These are phyloP conservation scores for Corythaeola cristata DNA, from an alignment of 2,113 vertebrate genomes.

Conservation along the genomic window DNA sequence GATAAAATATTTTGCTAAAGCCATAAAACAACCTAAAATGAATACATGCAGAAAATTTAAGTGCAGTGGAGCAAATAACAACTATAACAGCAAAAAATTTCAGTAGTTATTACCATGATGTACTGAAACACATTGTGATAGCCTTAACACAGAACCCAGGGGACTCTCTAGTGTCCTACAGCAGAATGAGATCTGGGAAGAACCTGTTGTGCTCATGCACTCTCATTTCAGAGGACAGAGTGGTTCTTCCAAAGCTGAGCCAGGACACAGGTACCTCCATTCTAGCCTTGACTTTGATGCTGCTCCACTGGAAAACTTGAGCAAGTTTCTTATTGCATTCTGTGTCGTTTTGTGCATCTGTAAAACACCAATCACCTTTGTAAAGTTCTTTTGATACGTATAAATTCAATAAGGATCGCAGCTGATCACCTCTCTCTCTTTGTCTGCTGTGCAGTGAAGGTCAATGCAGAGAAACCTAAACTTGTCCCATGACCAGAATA, in stretches of 20 bases:
- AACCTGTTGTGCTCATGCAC: not conserved
- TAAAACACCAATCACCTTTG: not conserved
- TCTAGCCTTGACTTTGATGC: not conserved
- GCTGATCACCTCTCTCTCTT: not conserved
- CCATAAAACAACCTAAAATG: not conserved
- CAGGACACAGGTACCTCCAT: not conserved
- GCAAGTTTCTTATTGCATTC: not conserved
- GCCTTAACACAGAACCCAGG: not conserved
- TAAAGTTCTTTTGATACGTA: not conserved
- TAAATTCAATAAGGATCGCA: not conserved
- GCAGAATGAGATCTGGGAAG: not conserved
- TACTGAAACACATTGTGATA: not conserved
- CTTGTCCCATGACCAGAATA: constrained; percentile 20
- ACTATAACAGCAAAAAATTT: not conserved
- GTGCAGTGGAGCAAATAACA: not conserved
- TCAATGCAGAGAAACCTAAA: constrained; percentile 1
- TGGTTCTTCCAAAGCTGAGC: not conserved
- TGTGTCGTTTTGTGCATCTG: not conserved
- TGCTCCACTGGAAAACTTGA: not conserved
- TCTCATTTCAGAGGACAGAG: not conserved
- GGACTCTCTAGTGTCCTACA: not conserved
- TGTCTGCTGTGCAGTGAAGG: not conserved
- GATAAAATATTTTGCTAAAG: not conserved
- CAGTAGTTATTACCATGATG: not conserved
- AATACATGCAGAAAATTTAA: not conserved